phyloP scores from a whole-genome alignment of 2,113 vertebrate species.

The Solenodon paradoxus region DNA sequence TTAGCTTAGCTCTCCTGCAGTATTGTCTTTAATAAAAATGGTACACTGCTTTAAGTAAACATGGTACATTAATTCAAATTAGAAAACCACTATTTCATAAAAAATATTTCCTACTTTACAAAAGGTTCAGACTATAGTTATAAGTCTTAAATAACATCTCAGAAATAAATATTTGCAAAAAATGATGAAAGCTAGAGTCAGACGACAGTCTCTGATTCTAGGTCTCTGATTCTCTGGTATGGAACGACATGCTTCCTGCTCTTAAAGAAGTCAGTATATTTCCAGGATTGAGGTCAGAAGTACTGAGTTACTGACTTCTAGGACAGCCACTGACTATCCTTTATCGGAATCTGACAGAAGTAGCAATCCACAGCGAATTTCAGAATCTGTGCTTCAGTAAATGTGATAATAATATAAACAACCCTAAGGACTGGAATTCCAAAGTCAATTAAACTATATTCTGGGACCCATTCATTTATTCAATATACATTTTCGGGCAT shows the following conservation, averaged over 20 bases:
- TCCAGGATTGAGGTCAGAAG: background rate
- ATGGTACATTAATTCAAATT: background rate
- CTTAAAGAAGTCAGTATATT: background rate
- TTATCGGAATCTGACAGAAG: background rate
- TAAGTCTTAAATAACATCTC: background rate
- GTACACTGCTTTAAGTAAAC: background rate
- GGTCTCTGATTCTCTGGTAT: background rate
- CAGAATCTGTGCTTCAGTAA: background rate
- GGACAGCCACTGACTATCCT: background rate
- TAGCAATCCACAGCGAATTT: background rate
- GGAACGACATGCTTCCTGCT: background rate
- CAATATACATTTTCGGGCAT: background rate
- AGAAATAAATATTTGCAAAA: background rate
- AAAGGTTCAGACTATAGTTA: background rate
- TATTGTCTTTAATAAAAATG: background rate
- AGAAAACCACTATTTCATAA: background rate
- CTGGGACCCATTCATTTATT: background rate
- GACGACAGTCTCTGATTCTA: background rate
- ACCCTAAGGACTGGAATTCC: background rate
- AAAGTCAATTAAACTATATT: background rate
- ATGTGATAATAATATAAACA: background rate
- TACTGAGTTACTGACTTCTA: background rate
- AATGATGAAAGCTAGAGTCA: background rate
- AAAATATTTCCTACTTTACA: slow-evolving; percentile 16
- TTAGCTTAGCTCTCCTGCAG: background rate